phyloP scores from a whole-genome alignment of 2,113 vertebrate species.

The Aix galericulata region DNA sequence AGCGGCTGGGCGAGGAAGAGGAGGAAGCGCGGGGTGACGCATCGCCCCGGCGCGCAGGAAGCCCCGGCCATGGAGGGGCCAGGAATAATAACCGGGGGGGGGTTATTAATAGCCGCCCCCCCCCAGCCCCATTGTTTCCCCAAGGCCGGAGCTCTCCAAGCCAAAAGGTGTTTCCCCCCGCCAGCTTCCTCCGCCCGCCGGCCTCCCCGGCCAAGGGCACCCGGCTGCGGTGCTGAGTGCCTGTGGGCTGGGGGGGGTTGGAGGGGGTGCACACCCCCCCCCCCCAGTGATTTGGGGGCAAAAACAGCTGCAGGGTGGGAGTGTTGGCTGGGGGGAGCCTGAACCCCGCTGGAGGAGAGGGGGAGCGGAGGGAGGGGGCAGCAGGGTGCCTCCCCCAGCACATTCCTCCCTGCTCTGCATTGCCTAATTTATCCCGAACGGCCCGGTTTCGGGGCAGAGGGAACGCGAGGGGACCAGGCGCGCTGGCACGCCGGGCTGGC shows the following conservation, averaged over 20 bases:
- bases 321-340: not conserved
- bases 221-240: too few relatives aligned
- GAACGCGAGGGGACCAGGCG: not conserved
- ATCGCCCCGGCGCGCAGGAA: not conserved
- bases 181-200: too few relatives aligned
- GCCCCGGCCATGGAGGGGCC: not conserved
- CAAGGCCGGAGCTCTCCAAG: not conserved
- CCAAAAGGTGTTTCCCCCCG: not conserved
- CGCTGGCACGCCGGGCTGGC: too few relatives aligned
- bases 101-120: not conserved
- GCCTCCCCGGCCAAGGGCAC: not conserved
- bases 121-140: not conserved
- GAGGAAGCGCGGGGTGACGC: not conserved
- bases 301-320: not conserved
- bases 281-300: not conserved
- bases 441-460: not conserved
- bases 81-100: not conserved
- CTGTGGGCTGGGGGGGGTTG: not conserved
- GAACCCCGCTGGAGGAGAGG: too few relatives aligned
- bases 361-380: not conserved
- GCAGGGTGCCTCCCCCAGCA: not conserved
- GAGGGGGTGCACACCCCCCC: too few relatives aligned
- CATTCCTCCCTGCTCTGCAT: not conserved
- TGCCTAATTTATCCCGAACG: not conserved
- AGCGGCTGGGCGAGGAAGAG: not conserved